Percentiles rank a stretch among this genome's conserved stretches.
Evolutionary conservation across 2,113 vertebrate genomes (phyloP).

Genomic region (Misgurnus mizolepis): DNA sequence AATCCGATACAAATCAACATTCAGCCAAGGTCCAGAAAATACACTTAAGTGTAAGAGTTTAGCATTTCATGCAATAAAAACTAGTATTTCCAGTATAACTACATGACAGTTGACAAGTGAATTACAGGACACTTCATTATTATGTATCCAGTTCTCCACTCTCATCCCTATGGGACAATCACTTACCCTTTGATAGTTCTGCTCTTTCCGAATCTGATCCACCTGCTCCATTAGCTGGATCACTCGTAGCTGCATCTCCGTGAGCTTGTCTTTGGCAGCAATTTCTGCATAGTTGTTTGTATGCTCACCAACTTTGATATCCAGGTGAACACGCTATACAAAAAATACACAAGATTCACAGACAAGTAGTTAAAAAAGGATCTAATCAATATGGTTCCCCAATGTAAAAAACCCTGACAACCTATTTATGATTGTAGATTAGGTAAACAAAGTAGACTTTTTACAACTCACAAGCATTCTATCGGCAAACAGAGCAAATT

Average conservation of each 20-base stretch:
- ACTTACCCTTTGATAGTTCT: conserved; percentile 90
- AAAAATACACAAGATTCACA: background rate
- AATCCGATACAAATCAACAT: background rate
- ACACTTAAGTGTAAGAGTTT: background rate
- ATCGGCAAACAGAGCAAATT: conserved; percentile 91
- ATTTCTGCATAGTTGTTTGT: conserved; percentile 91
- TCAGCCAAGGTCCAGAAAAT: background rate
- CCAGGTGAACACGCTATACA: conserved; percentile 86
- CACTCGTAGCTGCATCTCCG: conserved; percentile 87
- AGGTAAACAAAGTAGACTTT: background rate
- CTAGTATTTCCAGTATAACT: background rate
- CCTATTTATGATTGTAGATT: background rate
- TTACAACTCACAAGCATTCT: conserved; percentile 85
- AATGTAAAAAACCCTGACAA: background rate
- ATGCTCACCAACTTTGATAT: conserved; percentile 91
- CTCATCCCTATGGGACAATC: background rate
- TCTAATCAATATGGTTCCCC: too few species aligned
- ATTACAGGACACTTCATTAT: too few species aligned
- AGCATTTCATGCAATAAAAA: background rate
- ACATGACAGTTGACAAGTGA: background rate
- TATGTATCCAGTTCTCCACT: background rate
- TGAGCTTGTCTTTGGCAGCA: conserved; percentile 90
- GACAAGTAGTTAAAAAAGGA: too few species aligned
- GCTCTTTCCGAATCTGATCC: conserved; percentile 94
- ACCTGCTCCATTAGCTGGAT: conserved; percentile 90